Percentiles rank a stretch among this genome's conserved stretches.
Conservation (phyloP, 1,140 invertebrate genomes). For the Sinella curviseta region DNA sequence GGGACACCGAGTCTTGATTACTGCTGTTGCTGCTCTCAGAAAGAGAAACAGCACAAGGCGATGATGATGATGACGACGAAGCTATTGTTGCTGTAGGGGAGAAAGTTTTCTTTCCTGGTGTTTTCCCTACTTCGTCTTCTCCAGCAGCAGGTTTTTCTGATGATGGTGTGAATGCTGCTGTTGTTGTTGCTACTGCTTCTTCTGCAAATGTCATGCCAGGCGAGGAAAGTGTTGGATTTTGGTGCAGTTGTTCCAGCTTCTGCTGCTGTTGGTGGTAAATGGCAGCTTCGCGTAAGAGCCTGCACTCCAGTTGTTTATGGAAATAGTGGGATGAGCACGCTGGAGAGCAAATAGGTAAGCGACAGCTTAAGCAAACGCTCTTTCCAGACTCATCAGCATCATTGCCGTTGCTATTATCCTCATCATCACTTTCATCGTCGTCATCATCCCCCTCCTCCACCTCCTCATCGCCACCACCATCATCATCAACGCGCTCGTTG, state of each 20-base stretch:
- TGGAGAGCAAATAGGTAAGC: slow-evolving; percentile 40
- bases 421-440: not conserved
- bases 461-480: not conserved
- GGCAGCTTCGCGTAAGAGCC: slow-evolving; percentile 33
- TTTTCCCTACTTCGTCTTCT: not conserved
- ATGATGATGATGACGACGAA: not conserved
- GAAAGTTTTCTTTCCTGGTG: not conserved
- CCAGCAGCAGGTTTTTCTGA: not conserved
- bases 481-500: not conserved
- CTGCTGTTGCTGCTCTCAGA: not conserved
- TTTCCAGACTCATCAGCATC: slow-evolving; percentile 29
- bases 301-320: slow-evolving; percentile 44
- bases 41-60: not conserved
- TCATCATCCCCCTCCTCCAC: not conserved
- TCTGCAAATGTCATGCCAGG: too few species aligned
- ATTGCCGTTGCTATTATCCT: slow-evolving; percentile 11
- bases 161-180: not conserved
- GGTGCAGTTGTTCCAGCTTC: not conserved
- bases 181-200: too few species aligned
- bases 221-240: too few species aligned
- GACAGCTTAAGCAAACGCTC: slow-evolving; percentile 31
- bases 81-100: not conserved
- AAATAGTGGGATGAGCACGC: slow-evolving; percentile 40
- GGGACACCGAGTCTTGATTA: slow-evolving; percentile 6
- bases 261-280: not conserved